These are phyloP conservation scores for Epizoanthus stellaris DNA, from an alignment of 92 coral and sea anemone species.

Conservation along the genomic window DNA sequence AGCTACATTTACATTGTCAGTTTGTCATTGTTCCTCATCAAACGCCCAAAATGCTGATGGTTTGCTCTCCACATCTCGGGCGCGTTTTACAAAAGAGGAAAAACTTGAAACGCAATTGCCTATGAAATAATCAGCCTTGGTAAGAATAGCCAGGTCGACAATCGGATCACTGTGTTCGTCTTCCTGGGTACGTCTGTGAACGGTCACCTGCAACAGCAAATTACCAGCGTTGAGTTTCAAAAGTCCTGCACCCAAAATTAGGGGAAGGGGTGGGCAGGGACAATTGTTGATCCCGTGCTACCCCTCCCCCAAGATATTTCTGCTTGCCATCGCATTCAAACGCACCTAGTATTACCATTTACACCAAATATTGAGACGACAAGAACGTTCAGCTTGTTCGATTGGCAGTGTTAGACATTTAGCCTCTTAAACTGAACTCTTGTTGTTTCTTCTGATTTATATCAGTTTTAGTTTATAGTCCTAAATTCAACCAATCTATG, in stretches of 20 bases:
- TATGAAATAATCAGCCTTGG: constrained; percentile 86
- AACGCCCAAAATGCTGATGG: constrained; percentile 93
- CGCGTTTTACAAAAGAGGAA: constrained; percentile 93
- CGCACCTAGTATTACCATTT: too few species aligned
- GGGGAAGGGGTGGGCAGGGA: too few species aligned
- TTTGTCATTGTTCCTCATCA: constrained; percentile 52
- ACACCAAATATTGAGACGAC: too few species aligned
- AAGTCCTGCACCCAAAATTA: too few species aligned
- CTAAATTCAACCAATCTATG: background rate
- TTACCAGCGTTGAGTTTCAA: background rate
- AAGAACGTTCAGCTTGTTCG: too few species aligned
- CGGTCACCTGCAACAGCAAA: constrained; percentile 69
- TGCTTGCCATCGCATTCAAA: too few species aligned
- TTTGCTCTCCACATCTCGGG: constrained; percentile 82
- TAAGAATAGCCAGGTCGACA: constrained; percentile 87
- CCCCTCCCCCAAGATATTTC: too few species aligned
- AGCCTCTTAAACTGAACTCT: too few species aligned
- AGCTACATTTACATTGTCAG: background rate
- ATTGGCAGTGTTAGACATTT: too few species aligned
- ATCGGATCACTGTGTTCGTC: constrained; percentile 80
- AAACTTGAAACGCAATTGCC: constrained; percentile 98
- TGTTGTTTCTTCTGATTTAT: too few species aligned
- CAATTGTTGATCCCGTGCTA: too few species aligned
- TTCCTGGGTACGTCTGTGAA: constrained; percentile 70
- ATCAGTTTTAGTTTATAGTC: background rate